These are phyloP conservation scores for Selenia dentaria DNA, from an alignment of 2,888 invertebrate species.

Conservation along the genomic window DNA sequence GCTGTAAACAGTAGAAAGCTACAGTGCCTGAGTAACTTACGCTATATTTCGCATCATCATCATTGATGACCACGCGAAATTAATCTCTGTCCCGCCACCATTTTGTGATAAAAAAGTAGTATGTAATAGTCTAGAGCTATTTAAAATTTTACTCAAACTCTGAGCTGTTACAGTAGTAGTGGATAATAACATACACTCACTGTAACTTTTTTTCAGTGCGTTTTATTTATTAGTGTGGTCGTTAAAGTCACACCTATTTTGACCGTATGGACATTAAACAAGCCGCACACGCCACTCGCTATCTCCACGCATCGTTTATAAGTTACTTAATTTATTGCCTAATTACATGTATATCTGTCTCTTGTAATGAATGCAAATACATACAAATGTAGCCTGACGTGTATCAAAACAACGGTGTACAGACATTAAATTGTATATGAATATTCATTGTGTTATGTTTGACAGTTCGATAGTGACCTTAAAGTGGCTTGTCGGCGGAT, in stretches of 20 bases:
- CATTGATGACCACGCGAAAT: too few species aligned
- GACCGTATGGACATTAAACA: not conserved
- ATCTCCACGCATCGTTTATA: conserved; percentile 33
- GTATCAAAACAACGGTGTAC: conserved; percentile 44
- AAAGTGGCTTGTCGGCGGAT: not conserved
- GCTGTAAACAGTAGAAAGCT: too few species aligned
- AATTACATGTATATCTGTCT: conserved; percentile 60
- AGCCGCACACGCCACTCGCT: conserved; percentile 3
- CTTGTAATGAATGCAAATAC: conserved; percentile 39
- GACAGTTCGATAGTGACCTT: not conserved
- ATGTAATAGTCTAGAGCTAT: too few species aligned
- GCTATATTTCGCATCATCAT: too few species aligned
- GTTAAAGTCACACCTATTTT: not conserved
- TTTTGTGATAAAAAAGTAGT: too few species aligned
- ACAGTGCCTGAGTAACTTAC: too few species aligned
- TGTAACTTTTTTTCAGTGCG: too few species aligned
- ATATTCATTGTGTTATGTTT: conserved; percentile 45
- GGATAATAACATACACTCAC: too few species aligned
- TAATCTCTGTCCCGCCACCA: too few species aligned
- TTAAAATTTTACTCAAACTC: too few species aligned
- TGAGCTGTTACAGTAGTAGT: too few species aligned
- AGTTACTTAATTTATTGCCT: conserved; percentile 63
- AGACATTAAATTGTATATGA: conserved; percentile 50
- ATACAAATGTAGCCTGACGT: conserved; percentile 37
- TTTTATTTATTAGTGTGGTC: too few species aligned